Conservation (phyloP, 2,797 vertebrate species). For the Podarcis siculus region DNA sequence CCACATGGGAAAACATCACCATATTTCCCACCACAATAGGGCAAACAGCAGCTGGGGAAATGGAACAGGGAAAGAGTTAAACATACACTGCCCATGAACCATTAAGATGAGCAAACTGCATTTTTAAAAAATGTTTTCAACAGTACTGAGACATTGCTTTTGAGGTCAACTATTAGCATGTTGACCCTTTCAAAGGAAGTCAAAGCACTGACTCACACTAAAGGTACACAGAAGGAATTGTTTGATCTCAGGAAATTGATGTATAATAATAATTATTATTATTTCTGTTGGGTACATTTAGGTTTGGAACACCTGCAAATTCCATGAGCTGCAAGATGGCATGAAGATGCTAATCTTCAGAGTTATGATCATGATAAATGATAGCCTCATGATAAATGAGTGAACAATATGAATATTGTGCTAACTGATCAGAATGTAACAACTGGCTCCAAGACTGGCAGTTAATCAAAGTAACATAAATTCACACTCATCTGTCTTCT, state of each 20-base stretch:
- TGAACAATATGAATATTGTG: neutral
- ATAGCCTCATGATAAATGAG: neutral
- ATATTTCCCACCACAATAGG: neutral
- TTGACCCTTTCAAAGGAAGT: neutral
- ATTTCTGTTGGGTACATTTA: no score
- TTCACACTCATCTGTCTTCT: neutral
- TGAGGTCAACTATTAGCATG: neutral
- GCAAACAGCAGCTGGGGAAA: neutral
- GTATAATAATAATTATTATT: no score
- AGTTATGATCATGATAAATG: constrained; percentile 2
- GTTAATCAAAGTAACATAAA: neutral
- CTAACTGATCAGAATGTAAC: neutral
- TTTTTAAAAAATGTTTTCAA: neutral
- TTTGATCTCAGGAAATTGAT: neutral
- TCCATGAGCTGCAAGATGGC: neutral
- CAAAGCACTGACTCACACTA: constrained; percentile 41
- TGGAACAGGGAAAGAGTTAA: neutral
- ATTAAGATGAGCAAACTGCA: neutral
- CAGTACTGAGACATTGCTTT: neutral
- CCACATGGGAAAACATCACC: neutral
- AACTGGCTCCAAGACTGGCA: neutral
- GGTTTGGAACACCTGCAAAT: constrained; percentile 12
- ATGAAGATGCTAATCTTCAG: constrained; percentile 16
- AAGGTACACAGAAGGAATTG: neutral
- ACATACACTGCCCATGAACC: neutral